Base-by-base conservation (phyloP, 2,113 vertebrate genomes). In the Pseudorhombus dupliciocellatus region DNA sequence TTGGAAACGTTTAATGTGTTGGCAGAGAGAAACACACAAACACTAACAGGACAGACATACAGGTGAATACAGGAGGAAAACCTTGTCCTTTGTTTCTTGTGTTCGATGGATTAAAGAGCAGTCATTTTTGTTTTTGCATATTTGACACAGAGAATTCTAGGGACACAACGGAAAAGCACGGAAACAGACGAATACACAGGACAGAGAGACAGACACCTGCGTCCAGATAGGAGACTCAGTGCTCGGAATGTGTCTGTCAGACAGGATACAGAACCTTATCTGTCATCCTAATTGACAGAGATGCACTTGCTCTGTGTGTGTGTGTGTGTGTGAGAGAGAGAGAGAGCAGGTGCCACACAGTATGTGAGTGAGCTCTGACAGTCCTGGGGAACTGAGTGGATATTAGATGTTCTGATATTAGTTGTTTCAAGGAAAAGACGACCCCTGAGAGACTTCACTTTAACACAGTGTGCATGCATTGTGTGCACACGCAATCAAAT, bases 241-340 rank as follows among this genome's bases (percentile, higher is more conserved):
- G 46, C 60, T 74, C 48, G 15, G 64, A 70, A 57, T 66, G 77
- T 75, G 56, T 65, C 61, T 1, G n/a, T 79, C 80, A 66, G 58
- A 37, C 22, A 60, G 54, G 71, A 69, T 50, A 5, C 20, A 60
- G 65, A 58, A 69, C 5, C 42, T 42, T 30, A 77, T 81, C 72
- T 51, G 70, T 85, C 80, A 79, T 54, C 30, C 56, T 89, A 84
- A 84, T 72, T 84, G 73, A 80, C 75, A 78, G 51, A 69, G 67
- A 78, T 55, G 56, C 25, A 74, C 46, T 46, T 51, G 34, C 46
- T 4, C 0, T 50, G 5, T 61, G 0, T 11, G 70, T 56, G 46
- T 57, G 53, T 53, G 26, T 34, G 26, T 37, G 56, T 59, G 50
- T 65, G 51, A 50, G 40, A 46, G 21, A 42, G 37, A 16, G 20